These are phyloP conservation scores for Scomberomorus guttatus DNA, from an alignment of 2,797 vertebrate species.

Conservation along the genomic window DNA sequence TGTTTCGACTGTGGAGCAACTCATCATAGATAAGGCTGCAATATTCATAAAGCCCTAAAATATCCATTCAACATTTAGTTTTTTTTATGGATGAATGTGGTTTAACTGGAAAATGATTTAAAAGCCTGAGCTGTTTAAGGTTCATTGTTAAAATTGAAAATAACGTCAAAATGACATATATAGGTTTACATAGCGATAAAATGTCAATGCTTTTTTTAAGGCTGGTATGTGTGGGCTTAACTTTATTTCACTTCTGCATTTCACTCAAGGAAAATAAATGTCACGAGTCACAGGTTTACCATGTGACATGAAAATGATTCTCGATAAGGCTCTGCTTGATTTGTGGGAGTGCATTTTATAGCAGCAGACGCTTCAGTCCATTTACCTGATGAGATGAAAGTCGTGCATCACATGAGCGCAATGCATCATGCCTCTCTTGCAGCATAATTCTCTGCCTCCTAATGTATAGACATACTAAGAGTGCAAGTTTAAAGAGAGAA, in stretches of 20 bases:
- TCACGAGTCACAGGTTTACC: constrained; percentile 22
- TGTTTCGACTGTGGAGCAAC: constrained; percentile 5
- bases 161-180: neutral
- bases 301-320: constrained; percentile 46
- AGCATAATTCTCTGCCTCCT: neutral
- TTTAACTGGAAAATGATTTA: neutral
- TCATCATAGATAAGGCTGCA: neutral
- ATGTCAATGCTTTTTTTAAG: neutral
- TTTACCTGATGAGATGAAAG: constrained; percentile 56
- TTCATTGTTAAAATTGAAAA: neutral
- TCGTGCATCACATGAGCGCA: constrained; percentile 7
- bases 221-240: neutral
- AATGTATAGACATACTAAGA: neutral
- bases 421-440: constrained; percentile 27
- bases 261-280: constrained; percentile 1
- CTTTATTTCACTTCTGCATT: constrained; percentile 41
- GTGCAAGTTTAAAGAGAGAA: neutral
- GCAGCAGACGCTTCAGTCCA: constrained; percentile 25
- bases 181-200: neutral
- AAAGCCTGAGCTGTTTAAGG: neutral
- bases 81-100: neutral
- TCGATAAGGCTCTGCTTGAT: constrained; percentile 39
- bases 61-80: neutral
- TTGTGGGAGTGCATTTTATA: constrained; percentile 47
- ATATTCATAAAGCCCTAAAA: neutral